These are phyloP conservation scores for Protomyctophum bolini DNA, from an alignment of 2,113 vertebrate species.

Conservation along the genomic window DNA sequence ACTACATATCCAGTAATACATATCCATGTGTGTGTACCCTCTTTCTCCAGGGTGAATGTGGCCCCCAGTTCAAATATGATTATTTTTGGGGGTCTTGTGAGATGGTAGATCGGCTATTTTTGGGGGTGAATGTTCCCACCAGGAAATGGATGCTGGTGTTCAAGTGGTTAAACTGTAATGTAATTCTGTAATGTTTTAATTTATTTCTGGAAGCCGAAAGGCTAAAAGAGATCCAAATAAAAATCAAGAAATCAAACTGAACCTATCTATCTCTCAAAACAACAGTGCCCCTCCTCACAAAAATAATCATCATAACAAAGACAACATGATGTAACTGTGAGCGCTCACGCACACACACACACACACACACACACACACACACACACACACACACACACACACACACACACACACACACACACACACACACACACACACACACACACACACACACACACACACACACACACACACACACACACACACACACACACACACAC, in stretches of 20 bases:
- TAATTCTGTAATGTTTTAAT: too few species aligned
- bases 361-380: not conserved
- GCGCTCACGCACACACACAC: conserved; percentile 17
- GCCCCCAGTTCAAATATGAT: too few species aligned
- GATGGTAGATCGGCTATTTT: too few species aligned
- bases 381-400: conserved; percentile 17
- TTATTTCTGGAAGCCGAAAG: too few species aligned
- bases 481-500: not conserved
- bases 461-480: not conserved
- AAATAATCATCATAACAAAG: conserved; percentile 59
- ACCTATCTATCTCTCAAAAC: conserved; percentile 21
- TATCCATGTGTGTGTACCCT: too few species aligned
- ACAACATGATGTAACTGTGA: conserved; percentile 70
- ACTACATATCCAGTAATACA: too few species aligned
- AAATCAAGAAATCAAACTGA: too few species aligned
- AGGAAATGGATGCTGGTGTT: too few species aligned
- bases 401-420: conserved; percentile 12
- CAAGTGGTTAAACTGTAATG: not conserved
- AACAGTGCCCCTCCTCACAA: conserved; percentile 62
- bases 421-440: not conserved
- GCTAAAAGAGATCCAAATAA: too few species aligned
- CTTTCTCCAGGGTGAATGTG: too few species aligned
- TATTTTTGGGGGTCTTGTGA: too few species aligned
- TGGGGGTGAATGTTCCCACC: too few species aligned
- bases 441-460: conserved; percentile 6